phyloP scores from a whole-genome alignment of 2,888 invertebrate species.

The Unio delphinus region DNA sequence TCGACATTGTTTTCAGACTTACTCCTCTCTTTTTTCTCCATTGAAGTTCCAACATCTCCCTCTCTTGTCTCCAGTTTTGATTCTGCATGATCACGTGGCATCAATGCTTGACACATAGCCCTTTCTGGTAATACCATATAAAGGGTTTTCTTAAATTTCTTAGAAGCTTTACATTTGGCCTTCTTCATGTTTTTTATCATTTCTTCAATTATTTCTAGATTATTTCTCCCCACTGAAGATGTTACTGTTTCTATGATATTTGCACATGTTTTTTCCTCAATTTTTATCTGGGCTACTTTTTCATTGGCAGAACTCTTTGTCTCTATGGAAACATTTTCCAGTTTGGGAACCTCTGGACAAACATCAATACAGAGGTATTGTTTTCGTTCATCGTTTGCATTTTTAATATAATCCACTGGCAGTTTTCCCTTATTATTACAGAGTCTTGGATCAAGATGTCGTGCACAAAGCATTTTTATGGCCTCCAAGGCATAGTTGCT shows the following conservation, averaged over 20 bases:
- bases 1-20: not conserved
- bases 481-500: conserved; percentile 31
- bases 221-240: conserved; percentile 5
- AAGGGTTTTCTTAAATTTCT: too few relatives aligned
- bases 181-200: conserved; percentile 18
- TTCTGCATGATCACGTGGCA: too few relatives aligned
- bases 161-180: too few relatives aligned
- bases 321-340: too few relatives aligned
- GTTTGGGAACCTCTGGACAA: too few relatives aligned
- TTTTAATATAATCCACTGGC: conserved; percentile 36
- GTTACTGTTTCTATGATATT: not conserved
- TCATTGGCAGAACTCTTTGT: too few relatives aligned
- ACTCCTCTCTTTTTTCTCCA: conserved; percentile 8
- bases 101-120: too few relatives aligned
- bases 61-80: too few relatives aligned
- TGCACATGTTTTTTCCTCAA: not conserved
- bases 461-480: conserved; percentile 37
- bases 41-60: too few relatives aligned
- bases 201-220: conserved; percentile 14
- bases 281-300: not conserved
- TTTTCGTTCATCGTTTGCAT: conserved; percentile 35
- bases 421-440: conserved; percentile 37
- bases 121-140: too few relatives aligned
- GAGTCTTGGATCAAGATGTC: conserved; percentile 25
- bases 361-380: conserved; percentile 12